A percentile compares a stretch with the other conserved stretches of the same genome.
These are phyloP conservation scores for Drosophila niveifrons DNA, from an alignment of 2,888 invertebrate species.

Conservation along the genomic window DNA sequence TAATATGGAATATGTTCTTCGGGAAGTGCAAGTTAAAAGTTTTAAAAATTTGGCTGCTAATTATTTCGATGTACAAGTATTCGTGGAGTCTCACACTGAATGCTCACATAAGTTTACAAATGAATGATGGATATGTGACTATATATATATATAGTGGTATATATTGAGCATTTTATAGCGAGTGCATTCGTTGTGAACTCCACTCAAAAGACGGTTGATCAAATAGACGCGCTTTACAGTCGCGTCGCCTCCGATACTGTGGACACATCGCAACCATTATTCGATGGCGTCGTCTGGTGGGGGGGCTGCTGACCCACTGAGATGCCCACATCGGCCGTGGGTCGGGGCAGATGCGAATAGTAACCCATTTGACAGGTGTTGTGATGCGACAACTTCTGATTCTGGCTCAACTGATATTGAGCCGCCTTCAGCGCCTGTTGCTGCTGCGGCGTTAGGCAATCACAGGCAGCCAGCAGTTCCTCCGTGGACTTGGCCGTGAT, in stretches of 20 bases:
- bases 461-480: slow-evolving; percentile 87
- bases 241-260: slow-evolving; percentile 90
- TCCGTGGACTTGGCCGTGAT: slow-evolving; percentile 93
- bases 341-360: slow-evolving; percentile 84
- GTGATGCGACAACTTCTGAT: slow-evolving; percentile 80
- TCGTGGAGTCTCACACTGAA: slow-evolving; percentile 24
- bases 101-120: slow-evolving; percentile 36
- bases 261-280: slow-evolving; percentile 84
- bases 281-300: slow-evolving; percentile 38
- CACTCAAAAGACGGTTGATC: slow-evolving; percentile 38
- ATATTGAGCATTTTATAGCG: slow-evolving; percentile 18
- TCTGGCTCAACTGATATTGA: slow-evolving; percentile 78
- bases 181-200: slow-evolving; percentile 6
- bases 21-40: slow-evolving; percentile 47
- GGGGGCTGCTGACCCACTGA: slow-evolving; percentile 58
- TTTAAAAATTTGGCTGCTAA: slow-evolving; percentile 67
- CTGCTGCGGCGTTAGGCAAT: slow-evolving; percentile 80
- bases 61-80: slow-evolving; percentile 64
- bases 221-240: slow-evolving; percentile 85
- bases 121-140: slow-evolving; percentile 17
- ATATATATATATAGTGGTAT: slow-evolving; percentile 2
- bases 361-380: slow-evolving; percentile 84
- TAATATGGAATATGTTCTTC: slow-evolving; percentile 6
- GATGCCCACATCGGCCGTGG: slow-evolving; percentile 81
- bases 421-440: slow-evolving; percentile 80